Percentiles rank a stretch among this genome's conserved stretches.
Conservation (phyloP, 2,888 invertebrate genomes). For the Microplitis deprimator region DNA sequence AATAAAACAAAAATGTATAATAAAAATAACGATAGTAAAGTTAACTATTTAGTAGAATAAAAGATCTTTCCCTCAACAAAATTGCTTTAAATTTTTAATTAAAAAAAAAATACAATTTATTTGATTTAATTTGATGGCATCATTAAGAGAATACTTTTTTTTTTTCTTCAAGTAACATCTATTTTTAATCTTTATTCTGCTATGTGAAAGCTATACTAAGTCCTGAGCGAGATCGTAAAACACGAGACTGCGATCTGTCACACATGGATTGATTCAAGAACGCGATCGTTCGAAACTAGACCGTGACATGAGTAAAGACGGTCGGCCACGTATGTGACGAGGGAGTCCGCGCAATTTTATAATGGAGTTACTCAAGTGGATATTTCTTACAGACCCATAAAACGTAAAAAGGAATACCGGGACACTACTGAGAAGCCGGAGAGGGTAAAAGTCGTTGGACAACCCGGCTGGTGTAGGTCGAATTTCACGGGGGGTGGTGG, state of each 20-base stretch:
- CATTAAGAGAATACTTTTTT: too few species aligned
- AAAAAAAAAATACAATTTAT: neutral
- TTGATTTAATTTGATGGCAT: too few species aligned
- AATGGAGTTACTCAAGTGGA: conserved; percentile 45
- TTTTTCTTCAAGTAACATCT: too few species aligned
- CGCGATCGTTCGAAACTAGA: conserved; percentile 7
- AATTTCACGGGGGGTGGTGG: neutral
- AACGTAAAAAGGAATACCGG: conserved; percentile 31
- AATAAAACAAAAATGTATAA: neutral
- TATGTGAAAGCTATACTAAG: too few species aligned
- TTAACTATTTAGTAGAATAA: neutral
- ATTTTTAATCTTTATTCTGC: too few species aligned
- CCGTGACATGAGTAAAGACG: neutral
- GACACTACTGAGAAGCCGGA: neutral
- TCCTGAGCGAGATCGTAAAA: neutral
- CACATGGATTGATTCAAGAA: neutral
- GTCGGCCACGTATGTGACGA: conserved; percentile 16
- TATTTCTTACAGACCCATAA: conserved; percentile 41
- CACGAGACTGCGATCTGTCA: neutral
- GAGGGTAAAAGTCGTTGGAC: conserved; percentile 24
- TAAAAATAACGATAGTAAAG: neutral
- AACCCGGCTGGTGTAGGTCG: neutral
- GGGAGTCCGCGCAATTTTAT: conserved; percentile 40
- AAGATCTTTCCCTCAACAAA: neutral
- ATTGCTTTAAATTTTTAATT: neutral